These are phyloP conservation scores for Formica selysi DNA, from an alignment of 1,140 invertebrate genomes.

Conservation along the genomic window DNA sequence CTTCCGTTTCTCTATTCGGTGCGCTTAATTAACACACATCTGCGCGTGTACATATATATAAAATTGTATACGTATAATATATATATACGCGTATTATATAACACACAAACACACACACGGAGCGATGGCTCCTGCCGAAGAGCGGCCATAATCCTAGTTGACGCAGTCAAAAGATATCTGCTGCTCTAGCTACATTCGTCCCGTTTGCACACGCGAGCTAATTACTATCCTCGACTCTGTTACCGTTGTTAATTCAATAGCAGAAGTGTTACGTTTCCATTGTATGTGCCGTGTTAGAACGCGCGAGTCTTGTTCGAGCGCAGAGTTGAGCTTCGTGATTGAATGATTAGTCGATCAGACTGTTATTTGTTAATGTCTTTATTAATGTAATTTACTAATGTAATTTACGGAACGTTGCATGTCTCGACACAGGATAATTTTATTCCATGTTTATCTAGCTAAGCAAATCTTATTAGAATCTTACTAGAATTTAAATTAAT, in stretches of 20 bases:
- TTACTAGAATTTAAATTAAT: not conserved
- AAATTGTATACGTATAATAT: slow-evolving; percentile 1
- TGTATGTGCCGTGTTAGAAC: slow-evolving; percentile 51
- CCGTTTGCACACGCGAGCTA: slow-evolving; percentile 41
- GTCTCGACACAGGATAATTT: not conserved
- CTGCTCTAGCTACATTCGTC: slow-evolving; percentile 46
- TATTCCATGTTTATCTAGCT: not conserved
- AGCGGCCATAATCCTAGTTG: slow-evolving; percentile 39
- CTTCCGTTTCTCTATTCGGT: slow-evolving; percentile 66
- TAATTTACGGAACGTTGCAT: not conserved
- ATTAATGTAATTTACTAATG: not conserved
- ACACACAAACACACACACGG: not conserved
- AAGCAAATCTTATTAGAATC: not conserved
- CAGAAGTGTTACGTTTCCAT: slow-evolving; percentile 51
- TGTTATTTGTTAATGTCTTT: slow-evolving; percentile 20
- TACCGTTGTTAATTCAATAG: slow-evolving; percentile 49
- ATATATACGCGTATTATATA: slow-evolving; percentile 19
- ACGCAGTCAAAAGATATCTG: slow-evolving; percentile 59
- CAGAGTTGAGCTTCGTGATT: slow-evolving; percentile 31
- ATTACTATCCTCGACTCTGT: slow-evolving; percentile 31
- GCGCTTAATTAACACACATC: slow-evolving; percentile 41
- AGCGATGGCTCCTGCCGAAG: slow-evolving; percentile 32
- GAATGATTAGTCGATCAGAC: slow-evolving; percentile 47
- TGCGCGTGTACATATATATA: not conserved
- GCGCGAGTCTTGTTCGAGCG: slow-evolving; percentile 19